phyloP scores from a whole-genome alignment of 2,797 vertebrate species.

The Apodemus agrarius region DNA sequence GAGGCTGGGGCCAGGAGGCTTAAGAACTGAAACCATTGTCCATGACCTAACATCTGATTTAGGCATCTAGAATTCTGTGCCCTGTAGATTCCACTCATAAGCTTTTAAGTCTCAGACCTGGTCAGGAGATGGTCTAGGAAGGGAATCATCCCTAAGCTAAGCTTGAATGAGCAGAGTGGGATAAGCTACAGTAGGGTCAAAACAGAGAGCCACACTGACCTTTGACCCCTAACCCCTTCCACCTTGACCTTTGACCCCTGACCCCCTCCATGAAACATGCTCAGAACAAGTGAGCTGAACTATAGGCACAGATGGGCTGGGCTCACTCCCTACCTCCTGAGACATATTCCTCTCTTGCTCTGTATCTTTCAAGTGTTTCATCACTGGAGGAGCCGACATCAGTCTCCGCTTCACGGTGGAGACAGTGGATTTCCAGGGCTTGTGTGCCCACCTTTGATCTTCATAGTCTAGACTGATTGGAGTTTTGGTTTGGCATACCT shows the following conservation, averaged over 20 bases:
- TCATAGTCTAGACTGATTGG: not conserved
- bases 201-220: not conserved
- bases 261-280: not conserved
- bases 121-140: not conserved
- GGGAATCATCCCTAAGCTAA: not conserved
- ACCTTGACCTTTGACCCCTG: not conserved
- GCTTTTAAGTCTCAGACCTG: not conserved
- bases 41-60: not conserved
- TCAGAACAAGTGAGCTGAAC: not conserved
- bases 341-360: not conserved
- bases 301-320: not conserved
- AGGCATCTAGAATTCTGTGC: not conserved
- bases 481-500: rapidly evolving
- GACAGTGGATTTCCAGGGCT: rapidly evolving
- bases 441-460: slow-evolving; percentile 41
- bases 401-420: not conserved
- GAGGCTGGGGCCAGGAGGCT: not conserved
- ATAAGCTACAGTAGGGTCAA: not conserved
- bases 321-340: slow-evolving; percentile 46
- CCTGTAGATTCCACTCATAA: not conserved
- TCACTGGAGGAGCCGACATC: slow-evolving; percentile 29
- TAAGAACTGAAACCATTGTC: not conserved
- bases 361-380: not conserved
- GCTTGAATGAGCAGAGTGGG: not conserved
- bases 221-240: not conserved